Conservation (phyloP, 2,888 invertebrate genomes). For the Opisthograptis luteolata region DNA sequence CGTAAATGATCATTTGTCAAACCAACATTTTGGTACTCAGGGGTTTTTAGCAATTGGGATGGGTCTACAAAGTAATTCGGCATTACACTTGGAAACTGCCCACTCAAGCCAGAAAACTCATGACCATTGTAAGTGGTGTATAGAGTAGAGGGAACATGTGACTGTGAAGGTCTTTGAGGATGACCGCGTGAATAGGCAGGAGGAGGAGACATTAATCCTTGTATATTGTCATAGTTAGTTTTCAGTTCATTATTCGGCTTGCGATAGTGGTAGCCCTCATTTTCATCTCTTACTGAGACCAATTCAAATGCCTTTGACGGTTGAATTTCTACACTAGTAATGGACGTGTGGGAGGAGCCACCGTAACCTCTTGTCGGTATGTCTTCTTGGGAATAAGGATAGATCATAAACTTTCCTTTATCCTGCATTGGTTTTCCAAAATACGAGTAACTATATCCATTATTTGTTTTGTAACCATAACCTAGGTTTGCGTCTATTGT, state of each 20-base stretch:
- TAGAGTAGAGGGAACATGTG: conserved; percentile 58
- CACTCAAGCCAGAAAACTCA: conserved; percentile 71
- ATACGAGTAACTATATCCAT: conserved; percentile 78
- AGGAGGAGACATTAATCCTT: conserved; percentile 53
- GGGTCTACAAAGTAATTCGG: conserved; percentile 76
- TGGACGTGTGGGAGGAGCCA: conserved; percentile 34
- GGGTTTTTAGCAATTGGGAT: conserved; percentile 69
- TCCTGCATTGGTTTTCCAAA: conserved; percentile 75
- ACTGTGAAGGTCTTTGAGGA: conserved; percentile 33
- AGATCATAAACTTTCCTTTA: conserved; percentile 85
- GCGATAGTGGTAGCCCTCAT: conserved; percentile 62
- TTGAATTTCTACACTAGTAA: conserved; percentile 80
- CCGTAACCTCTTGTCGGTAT: conserved; percentile 69
- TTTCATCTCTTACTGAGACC: conserved; percentile 66
- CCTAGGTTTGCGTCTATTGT: conserved; percentile 90
- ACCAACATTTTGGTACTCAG: conserved; percentile 79
- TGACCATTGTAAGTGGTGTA: conserved; percentile 79
- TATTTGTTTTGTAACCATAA: conserved; percentile 85
- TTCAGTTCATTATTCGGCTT: conserved; percentile 60
- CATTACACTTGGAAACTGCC: conserved; percentile 77
- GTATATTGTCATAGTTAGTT: conserved; percentile 53
- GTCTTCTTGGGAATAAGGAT: conserved; percentile 88
- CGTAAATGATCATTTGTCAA: conserved; percentile 76
- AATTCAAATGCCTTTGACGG: conserved; percentile 84
- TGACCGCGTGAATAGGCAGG: conserved; percentile 42